Evolutionary conservation across 2,888 invertebrate species (phyloP).

Genomic region (Nycteola revayana): DNA sequence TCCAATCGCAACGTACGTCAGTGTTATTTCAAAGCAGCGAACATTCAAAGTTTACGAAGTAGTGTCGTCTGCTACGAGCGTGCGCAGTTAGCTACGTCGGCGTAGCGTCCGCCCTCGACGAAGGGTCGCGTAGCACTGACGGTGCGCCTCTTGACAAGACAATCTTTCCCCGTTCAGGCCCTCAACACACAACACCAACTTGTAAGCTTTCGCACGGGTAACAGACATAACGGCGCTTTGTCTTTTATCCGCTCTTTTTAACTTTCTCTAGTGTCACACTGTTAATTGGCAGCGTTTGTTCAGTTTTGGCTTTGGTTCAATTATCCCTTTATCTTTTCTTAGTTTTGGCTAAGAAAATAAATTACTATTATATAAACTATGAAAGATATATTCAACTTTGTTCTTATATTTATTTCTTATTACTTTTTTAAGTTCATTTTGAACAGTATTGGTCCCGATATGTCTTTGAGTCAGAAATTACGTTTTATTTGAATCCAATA

Average conservation of each 20-base stretch:
- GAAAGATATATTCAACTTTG: no score
- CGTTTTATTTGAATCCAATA: no score
- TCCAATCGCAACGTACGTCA: conserved; percentile 13
- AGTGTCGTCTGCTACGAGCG: conserved; percentile 39
- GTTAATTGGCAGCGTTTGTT: conserved; percentile 41
- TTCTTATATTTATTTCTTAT: no score
- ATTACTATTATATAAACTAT: no score
- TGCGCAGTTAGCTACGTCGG: conserved; percentile 32
- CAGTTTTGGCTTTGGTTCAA: conserved; percentile 19
- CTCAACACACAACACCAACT: conserved; percentile 69
- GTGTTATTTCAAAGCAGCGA: conserved; percentile 21
- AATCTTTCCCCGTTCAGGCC: conserved; percentile 71
- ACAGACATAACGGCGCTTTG: conserved; percentile 66
- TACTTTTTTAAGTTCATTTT: no score
- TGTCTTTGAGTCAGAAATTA: no score
- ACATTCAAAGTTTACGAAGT: conserved; percentile 41
- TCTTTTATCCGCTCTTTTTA: conserved; percentile 53
- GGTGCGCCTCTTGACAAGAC: conserved; percentile 69
- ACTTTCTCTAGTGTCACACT: conserved; percentile 41
- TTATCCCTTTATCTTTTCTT: no score
- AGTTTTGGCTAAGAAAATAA: no score
- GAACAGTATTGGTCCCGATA: no score
- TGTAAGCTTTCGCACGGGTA: conserved; percentile 70
- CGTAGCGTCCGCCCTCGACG: conserved; percentile 65
- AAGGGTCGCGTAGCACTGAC: conserved; percentile 71